A percentile compares a stretch with the other conserved stretches of the same genome.
phyloP scores from a whole-genome alignment of 2,113 vertebrate genomes.

The Alaudala cheleensis region DNA sequence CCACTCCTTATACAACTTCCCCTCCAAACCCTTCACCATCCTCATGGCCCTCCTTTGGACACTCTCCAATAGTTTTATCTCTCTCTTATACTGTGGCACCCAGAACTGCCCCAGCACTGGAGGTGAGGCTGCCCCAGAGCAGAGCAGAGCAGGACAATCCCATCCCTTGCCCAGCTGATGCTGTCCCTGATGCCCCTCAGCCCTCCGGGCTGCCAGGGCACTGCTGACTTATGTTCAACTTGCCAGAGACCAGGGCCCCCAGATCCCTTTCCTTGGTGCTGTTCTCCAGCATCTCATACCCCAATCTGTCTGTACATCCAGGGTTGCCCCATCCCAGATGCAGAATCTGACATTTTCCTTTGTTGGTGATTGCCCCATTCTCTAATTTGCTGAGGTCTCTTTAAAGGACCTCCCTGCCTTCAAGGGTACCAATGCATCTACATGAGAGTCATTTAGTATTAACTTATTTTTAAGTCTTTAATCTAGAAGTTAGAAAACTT shows the following conservation, averaged over 20 bases:
- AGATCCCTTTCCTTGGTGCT: accelerated
- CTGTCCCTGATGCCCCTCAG: neutral
- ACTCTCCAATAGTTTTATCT: neutral
- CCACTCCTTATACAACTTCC: accelerated
- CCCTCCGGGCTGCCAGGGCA: neutral
- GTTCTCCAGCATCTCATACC: neutral
- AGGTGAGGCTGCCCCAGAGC: neutral
- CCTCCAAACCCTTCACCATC: neutral
- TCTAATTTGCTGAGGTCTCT: neutral
- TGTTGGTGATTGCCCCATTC: neutral
- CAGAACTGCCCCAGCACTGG: accelerated
- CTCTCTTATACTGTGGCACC: accelerated
- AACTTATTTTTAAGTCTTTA: neutral
- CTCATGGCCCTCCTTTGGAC: neutral
- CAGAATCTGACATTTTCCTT: neutral
- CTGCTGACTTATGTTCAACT: neutral
- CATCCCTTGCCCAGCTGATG: neutral
- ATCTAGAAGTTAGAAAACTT: neutral
- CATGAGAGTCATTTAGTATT: neutral
- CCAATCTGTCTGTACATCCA: accelerated
- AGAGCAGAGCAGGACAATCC: neutral
- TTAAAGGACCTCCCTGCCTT: neutral
- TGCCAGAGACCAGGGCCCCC: accelerated
- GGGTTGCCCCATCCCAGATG: no score
- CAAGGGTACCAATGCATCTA: neutral